Evolutionary conservation across 2,113 vertebrate genomes (phyloP).

Genomic region (Lagenorhynchus albirostris): DNA sequence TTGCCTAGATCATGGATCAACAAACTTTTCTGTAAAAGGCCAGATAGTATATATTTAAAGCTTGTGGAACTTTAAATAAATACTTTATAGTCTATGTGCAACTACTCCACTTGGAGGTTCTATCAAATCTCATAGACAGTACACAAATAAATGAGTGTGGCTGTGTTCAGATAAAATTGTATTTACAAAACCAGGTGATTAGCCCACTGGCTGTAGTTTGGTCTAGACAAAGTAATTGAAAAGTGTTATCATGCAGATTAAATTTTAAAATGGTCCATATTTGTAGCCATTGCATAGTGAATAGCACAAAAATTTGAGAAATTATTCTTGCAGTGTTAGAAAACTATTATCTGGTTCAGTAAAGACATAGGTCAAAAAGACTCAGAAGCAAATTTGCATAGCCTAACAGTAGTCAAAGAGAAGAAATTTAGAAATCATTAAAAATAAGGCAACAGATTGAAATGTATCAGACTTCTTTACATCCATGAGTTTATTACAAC

Average conservation of each 20-base stretch:
- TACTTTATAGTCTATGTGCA: background rate
- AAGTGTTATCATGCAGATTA: background rate
- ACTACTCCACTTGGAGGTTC: background rate
- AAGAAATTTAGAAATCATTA: background rate
- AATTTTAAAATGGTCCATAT: background rate
- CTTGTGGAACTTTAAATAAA: background rate
- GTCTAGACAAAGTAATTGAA: background rate
- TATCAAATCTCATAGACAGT: background rate
- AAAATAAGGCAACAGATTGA: background rate
- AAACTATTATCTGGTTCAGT: background rate
- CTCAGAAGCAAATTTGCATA: background rate
- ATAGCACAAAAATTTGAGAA: background rate
- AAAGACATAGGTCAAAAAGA: background rate
- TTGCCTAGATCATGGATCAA: background rate
- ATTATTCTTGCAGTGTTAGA: background rate
- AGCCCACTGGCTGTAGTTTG: background rate
- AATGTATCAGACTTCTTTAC: background rate
- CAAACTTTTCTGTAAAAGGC: background rate
- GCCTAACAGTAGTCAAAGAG: background rate
- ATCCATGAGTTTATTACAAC: background rate
- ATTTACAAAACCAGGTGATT: background rate
- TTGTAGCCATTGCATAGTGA: background rate
- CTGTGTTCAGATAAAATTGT: background rate
- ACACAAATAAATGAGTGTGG: background rate
- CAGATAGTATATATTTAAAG: background rate